Conservation (phyloP, 2,113 vertebrate genomes). For the Etia nguti region DNA sequence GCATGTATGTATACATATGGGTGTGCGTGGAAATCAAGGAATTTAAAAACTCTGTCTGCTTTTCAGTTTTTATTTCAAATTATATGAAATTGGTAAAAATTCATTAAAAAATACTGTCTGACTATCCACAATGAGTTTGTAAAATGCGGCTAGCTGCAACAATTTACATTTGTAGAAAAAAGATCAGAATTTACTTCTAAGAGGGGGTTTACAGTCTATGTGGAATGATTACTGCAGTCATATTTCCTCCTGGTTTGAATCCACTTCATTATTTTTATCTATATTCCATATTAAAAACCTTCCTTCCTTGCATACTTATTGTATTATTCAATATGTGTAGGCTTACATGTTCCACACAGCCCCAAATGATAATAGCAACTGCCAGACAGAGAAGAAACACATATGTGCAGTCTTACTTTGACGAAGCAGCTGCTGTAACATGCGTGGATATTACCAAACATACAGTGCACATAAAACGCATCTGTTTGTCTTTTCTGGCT, state of each 20-base stretch:
- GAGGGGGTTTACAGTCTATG: neutral
- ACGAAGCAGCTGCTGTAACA: rapidly evolving
- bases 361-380: neutral
- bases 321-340: neutral
- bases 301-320: too few relatives aligned
- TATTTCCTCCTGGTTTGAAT: neutral
- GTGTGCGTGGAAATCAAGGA: neutral
- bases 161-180: neutral
- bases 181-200: neutral
- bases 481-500: neutral
- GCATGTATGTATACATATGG: neutral
- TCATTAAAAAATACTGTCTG: neutral
- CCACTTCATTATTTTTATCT: neutral
- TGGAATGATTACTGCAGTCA: neutral
- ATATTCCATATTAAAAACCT: too few relatives aligned
- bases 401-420: neutral
- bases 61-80: neutral
- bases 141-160: neutral
- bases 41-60: neutral
- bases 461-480: rapidly evolving
- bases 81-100: neutral
- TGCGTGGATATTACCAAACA: neutral
- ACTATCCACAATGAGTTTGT: rapidly evolving
- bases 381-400: neutral
- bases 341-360: neutral